Percentiles rank a stretch among this genome's conserved stretches.
phyloP scores from a whole-genome alignment of 2,797 vertebrate genomes.

The Syngnathus rostellatus region DNA sequence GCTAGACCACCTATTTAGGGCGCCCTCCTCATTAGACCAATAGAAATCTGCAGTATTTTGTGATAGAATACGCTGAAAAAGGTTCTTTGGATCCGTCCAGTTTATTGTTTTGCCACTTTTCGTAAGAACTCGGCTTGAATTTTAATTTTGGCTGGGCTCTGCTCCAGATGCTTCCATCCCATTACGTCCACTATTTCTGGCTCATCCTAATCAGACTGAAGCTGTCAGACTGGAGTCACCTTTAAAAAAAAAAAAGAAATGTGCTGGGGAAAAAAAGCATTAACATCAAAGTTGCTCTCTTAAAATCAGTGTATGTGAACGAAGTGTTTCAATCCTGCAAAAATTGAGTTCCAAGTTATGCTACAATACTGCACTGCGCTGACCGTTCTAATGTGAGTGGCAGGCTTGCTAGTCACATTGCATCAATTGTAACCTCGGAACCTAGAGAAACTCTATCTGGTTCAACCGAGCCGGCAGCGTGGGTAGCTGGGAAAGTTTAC shows the following conservation, averaged over 20 bases:
- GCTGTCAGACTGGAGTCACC: constrained; percentile 27
- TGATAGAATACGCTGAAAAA: constrained; percentile 12
- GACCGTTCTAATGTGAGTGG: background rate
- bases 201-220: background rate
- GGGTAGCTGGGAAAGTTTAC: constrained; percentile 56
- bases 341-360: background rate
- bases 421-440: constrained; percentile 50
- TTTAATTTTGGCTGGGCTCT: constrained; percentile 37
- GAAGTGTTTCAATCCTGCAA: background rate
- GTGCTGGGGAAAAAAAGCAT: constrained; percentile 2
- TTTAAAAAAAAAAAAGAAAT: constrained; percentile 19
- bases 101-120: constrained; percentile 7
- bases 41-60: constrained; percentile 12
- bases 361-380: background rate
- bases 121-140: constrained; percentile 30
- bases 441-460: constrained; percentile 34
- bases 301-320: background rate
- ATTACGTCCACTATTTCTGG: constrained; percentile 20
- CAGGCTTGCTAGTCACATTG: constrained; percentile 27
- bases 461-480: constrained; percentile 25
- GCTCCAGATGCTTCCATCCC: constrained; percentile 39
- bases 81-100: background rate
- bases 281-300: background rate
- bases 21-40: constrained; percentile 8
- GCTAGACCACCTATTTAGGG: constrained; percentile 45